phyloP scores from a whole-genome alignment of 2,797 vertebrate species.

The Peromyscus eremicus region DNA sequence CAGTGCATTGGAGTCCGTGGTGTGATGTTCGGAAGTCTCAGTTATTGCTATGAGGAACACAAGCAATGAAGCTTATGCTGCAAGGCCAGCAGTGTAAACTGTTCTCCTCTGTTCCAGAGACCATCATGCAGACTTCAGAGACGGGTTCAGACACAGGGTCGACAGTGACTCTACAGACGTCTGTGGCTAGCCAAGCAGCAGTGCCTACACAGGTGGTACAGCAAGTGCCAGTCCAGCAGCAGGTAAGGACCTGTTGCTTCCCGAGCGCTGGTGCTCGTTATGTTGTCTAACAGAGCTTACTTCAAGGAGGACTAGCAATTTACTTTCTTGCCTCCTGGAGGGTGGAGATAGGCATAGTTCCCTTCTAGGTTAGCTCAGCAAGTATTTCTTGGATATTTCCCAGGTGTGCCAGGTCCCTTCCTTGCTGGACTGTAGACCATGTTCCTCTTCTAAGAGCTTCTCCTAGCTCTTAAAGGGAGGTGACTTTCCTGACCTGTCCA shows the following conservation, averaged over 20 bases:
- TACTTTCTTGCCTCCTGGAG: not conserved
- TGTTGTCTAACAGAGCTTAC: not conserved
- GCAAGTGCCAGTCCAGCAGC: conserved; percentile 91
- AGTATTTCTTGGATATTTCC: not conserved
- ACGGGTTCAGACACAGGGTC: conserved; percentile 91
- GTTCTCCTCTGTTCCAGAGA: conserved; percentile 86
- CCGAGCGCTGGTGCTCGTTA: not conserved
- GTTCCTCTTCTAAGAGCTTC: not conserved
- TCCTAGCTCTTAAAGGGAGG: not conserved
- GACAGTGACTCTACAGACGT: conserved; percentile 92
- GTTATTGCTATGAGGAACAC: not conserved
- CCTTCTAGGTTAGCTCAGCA: not conserved
- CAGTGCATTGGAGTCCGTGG: not conserved
- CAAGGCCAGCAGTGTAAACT: conserved; percentile 26
- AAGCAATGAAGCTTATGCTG: not conserved
- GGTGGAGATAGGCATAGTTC: not conserved
- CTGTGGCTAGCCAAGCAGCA: conserved; percentile 91
- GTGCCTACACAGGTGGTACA: conserved; percentile 92
- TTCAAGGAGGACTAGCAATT: not conserved
- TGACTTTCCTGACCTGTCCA: conserved; percentile 37
- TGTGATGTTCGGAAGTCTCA: not conserved
- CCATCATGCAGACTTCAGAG: conserved; percentile 92
- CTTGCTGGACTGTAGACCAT: not conserved
- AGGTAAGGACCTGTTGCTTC: conserved; percentile 85
- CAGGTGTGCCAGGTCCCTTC: not conserved